A percentile compares a stretch with the other conserved stretches of the same genome.
phyloP scores from a whole-genome alignment of 2,113 vertebrate species.

The Zosterops hypoxanthus region DNA sequence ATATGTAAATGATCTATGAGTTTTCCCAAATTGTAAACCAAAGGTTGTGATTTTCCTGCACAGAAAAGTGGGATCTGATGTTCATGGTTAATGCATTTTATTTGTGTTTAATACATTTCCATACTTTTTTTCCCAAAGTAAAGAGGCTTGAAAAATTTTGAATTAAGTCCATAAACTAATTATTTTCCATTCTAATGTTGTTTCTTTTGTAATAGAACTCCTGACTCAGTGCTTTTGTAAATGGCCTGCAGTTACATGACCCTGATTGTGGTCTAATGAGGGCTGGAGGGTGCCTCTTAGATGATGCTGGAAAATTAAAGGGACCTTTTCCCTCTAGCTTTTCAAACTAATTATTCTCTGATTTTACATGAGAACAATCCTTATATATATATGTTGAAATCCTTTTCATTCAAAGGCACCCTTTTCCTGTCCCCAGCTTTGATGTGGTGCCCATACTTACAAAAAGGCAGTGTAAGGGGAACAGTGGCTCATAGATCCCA shows the following conservation, averaged over 20 bases:
- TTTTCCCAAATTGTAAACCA: neutral
- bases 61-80: neutral
- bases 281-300: neutral
- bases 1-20: neutral
- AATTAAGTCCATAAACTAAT: slow-evolving; percentile 33
- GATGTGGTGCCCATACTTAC: neutral
- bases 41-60: neutral
- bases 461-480: neutral
- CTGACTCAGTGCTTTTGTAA: slow-evolving; percentile 17
- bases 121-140: neutral
- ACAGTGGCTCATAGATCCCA: neutral
- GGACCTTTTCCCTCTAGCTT: neutral
- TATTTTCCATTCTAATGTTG: neutral
- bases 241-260: neutral
- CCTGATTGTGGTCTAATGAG: neutral
- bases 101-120: neutral
- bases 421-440: neutral
- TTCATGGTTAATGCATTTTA: neutral
- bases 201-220: neutral
- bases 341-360: neutral
- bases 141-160: neutral
- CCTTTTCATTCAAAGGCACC: neutral
- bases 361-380: neutral
- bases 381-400: neutral
- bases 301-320: neutral